Evolutionary conservation across 2,113 vertebrate genomes (phyloP).

Genomic region (Anser brachyrhynchus): DNA sequence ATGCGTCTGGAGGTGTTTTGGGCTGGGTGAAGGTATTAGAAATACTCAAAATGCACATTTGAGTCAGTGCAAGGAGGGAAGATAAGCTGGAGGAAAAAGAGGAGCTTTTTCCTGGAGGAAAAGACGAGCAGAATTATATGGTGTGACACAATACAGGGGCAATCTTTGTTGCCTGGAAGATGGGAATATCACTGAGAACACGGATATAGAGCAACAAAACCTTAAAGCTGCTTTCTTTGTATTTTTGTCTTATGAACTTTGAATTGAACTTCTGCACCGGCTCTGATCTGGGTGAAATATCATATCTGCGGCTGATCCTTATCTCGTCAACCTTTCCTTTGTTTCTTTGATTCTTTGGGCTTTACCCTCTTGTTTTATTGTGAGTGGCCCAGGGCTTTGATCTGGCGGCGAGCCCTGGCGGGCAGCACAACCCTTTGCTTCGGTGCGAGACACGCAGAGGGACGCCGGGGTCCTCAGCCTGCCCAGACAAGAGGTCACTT

Average conservation of each 20-base stretch:
- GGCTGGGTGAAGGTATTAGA: slow-evolving; percentile 42
- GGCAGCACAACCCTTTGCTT: slow-evolving; percentile 74
- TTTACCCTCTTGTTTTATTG: slow-evolving; percentile 87
- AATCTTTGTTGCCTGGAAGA: slow-evolving; percentile 64
- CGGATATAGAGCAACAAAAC: slow-evolving; percentile 34
- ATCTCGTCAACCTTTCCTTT: slow-evolving; percentile 98
- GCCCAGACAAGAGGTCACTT: slow-evolving; percentile 77
- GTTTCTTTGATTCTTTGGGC: slow-evolving; percentile 91
- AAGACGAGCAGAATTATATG: not conserved
- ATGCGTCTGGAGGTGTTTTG: slow-evolving; percentile 7
- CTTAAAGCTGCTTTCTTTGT: slow-evolving; percentile 73
- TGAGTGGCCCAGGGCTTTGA: slow-evolving; percentile 89
- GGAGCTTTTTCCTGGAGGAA: too few relatives aligned
- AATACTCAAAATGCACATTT: slow-evolving; percentile 48
- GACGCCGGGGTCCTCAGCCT: slow-evolving; percentile 56
- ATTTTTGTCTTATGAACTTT: slow-evolving; percentile 80
- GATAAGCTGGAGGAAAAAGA: too few relatives aligned
- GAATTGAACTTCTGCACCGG: slow-evolving; percentile 89
- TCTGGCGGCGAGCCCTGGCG: slow-evolving; percentile 83
- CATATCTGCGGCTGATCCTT: slow-evolving; percentile 94
- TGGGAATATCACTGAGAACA: slow-evolving; percentile 35
- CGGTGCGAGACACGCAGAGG: slow-evolving; percentile 62
- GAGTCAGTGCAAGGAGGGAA: slow-evolving; percentile 37
- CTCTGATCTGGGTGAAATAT: slow-evolving; percentile 96
- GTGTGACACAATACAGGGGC: not conserved